Evolutionary conservation across 2,113 vertebrate genomes (phyloP).

Genomic region (Acrocephalus arundinaceus): DNA sequence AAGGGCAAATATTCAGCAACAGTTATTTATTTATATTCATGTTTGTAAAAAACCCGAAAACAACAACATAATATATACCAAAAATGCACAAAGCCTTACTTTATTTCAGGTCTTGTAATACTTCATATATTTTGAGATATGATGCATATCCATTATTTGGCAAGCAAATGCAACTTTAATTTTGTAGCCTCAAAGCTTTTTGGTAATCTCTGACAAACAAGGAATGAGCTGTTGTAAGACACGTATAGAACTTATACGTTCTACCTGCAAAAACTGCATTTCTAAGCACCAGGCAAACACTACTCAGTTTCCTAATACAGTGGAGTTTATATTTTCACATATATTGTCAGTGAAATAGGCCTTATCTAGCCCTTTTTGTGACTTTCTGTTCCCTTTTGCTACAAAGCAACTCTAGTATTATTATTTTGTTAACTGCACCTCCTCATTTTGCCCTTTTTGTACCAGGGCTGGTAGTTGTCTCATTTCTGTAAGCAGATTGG

Average conservation of each 20-base stretch:
- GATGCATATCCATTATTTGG: background rate
- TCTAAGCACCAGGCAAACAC: background rate
- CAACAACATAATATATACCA: background rate
- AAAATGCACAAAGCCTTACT: background rate
- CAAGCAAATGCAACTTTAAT: background rate
- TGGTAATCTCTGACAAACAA: background rate
- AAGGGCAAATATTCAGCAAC: background rate
- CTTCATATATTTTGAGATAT: background rate
- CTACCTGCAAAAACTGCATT: background rate
- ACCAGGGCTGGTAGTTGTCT: fast-evolving
- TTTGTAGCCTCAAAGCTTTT: background rate
- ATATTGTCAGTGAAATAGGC: background rate
- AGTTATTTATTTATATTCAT: background rate
- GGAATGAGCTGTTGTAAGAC: background rate
- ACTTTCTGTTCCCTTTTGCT: background rate
- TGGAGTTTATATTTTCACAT: background rate
- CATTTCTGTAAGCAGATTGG: background rate
- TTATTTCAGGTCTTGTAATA: background rate
- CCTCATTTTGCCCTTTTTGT: background rate
- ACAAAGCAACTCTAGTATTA: background rate
- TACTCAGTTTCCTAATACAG: background rate
- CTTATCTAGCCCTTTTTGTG: background rate
- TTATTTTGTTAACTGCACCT: background rate
- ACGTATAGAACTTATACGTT: fast-evolving
- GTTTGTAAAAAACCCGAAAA: fast-evolving